Evolutionary conservation across 2,113 vertebrate species (phyloP).

Genomic region (rabbit (Oryctolagus cuniculus)): mOryCun1.1 NC_091439.1:28635501-28636000

Average conservation of each 20-base stretch:
- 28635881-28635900: background rate
- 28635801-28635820: fast-evolving
- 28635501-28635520: background rate
- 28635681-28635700: background rate
- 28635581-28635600: background rate
- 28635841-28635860: background rate
- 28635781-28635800: background rate
- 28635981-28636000: background rate
- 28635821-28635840: background rate
- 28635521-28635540: background rate
- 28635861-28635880: no score
- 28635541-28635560: slow-evolving; percentile 3
- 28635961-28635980: background rate
- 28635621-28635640: background rate
- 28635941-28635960: background rate
- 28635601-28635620: background rate
- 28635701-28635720: background rate
- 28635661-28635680: background rate
- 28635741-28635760: background rate
- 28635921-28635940: background rate
- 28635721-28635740: background rate
- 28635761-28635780: fast-evolving
- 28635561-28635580: background rate
- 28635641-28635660: background rate
- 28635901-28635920: background rate